Base-by-base conservation (phyloP, 2,888 invertebrate genomes). In the Microplitis deprimator region DNA sequence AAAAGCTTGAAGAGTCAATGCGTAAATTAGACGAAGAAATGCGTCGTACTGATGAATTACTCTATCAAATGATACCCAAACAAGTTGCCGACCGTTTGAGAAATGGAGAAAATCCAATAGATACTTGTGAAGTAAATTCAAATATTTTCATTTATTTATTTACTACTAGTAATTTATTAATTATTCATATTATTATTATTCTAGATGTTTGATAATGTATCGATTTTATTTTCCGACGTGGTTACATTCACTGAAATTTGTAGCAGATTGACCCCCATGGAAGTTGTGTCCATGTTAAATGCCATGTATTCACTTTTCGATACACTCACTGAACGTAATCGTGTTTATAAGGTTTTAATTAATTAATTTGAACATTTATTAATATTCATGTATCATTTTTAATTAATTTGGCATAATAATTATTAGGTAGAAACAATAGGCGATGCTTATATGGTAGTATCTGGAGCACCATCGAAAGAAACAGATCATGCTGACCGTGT, bases 61-160 rank as follows among this genome's bases (percentile, higher is more conserved):
- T 99, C 1, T 99, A 99, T 90, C 98, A 99, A 91, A 98, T 99
- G 98, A 98, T 99, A 91, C 99, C 99, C 41, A 98, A 97, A 89
- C 96, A 97, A 88, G 98, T 99, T 5, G 98, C 98, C 0, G 98
- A 98, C 89, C 92, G 98, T 68, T 91, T 99, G 74, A 91, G 98
- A 82, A 95, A 95, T 75, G 99, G 99, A n/a, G 97, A 97, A 90
- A 97, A 96, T 86, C 96, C 98, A 0, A 97, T 98, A 73, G 97
- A 97, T 84, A 98, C 98, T 13, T 99, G 98, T 89, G 97, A 99
- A 93, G 98, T 98, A 88, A 83, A 83, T 72, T 29, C 4, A 29
- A 29, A 29, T 59, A 79, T 39, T 38, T 61, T 62, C 1, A 10
- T 29, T 29, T 4, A 62, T 39, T 20, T 61, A 29, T 64, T 70